These are phyloP conservation scores for Mirza zaza DNA, from an alignment of 2,113 vertebrate genomes.

Conservation along the genomic window DNA sequence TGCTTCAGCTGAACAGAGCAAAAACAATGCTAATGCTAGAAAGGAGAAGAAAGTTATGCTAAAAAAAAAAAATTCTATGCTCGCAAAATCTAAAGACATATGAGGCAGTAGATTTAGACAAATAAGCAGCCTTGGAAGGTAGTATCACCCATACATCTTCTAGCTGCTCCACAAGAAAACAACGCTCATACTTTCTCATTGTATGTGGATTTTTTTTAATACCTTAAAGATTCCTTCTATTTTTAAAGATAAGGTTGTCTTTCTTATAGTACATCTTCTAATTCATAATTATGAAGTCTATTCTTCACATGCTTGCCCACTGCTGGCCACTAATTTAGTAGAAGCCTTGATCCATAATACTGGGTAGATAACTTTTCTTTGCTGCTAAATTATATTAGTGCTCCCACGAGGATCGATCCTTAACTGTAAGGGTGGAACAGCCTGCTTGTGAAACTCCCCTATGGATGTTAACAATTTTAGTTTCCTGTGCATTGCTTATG, in stretches of 20 bases:
- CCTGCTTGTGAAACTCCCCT: background rate
- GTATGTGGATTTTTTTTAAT: background rate
- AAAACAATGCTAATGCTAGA: background rate
- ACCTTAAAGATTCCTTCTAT: background rate
- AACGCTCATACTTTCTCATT: background rate
- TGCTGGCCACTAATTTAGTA: background rate
- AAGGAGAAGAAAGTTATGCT: background rate
- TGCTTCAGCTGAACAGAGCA: background rate
- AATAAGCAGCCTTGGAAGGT: background rate
- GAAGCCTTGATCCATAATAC: background rate
- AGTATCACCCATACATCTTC: background rate
- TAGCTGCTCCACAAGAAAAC: background rate
- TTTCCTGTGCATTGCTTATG: background rate
- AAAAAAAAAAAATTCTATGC: rapidly evolving
- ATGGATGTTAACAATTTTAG: background rate
- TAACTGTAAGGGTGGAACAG: background rate
- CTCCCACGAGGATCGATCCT: background rate
- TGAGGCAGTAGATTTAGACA: background rate
- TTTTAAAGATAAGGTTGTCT: background rate
- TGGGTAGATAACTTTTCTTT: background rate
- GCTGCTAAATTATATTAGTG: background rate
- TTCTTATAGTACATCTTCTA: background rate
- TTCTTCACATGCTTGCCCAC: background rate
- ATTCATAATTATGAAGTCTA: background rate
- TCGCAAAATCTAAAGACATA: background rate